Evolutionary conservation across 2,888 invertebrate genomes (phyloP), one percentile per base, ranked within the genome.

Genomic region (Pegoplata infirma): DNA sequence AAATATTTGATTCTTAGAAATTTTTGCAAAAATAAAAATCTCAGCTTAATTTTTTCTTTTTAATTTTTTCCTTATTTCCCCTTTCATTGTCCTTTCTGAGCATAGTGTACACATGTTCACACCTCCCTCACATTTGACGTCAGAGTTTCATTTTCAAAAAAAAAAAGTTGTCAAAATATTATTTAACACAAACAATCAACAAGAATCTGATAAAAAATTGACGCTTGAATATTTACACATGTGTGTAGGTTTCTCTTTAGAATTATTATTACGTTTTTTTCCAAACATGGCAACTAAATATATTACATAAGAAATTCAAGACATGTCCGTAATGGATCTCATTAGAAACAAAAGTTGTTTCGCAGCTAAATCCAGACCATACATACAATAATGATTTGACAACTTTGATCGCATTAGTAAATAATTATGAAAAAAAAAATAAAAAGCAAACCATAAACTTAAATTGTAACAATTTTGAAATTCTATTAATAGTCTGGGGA

Each of bases 291-390:
- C 46, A 61, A 51, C 23, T 36, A 28, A 32, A 23, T 10, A 28
- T 17, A 19, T 68, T 40, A 58, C 10, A 71, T 53, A 67, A 67
- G 21, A 10, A 21, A 64, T 64, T 76, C 63, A 16, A 64, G 55
- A 5, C 61, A 56, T 72, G 67, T 63, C 44, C 55, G 61, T 44
- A n/a, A 59, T 46, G 55, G 25, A 71, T 56, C 44, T 49, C 46
- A 53, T 59, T 53, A 61, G 53, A 36, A 64, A 32, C 16, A 32
- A 53, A 61, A 53, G 16, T 59, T 46, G 32, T 17, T 64, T 61
- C 23, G 40, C 19, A 64, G 51, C 44, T 19, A 36, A 23, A 46
- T 51, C 16, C 23, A 21, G 0, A 55, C 12, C 51, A 51, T 51
- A 53, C n/a, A n/a, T n/a, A n/a, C n/a, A n/a, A n/a, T 14, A 12